These are phyloP conservation scores for Alosa sapidissima DNA, from an alignment of 2,797 vertebrate genomes.

Conservation along the genomic window DNA sequence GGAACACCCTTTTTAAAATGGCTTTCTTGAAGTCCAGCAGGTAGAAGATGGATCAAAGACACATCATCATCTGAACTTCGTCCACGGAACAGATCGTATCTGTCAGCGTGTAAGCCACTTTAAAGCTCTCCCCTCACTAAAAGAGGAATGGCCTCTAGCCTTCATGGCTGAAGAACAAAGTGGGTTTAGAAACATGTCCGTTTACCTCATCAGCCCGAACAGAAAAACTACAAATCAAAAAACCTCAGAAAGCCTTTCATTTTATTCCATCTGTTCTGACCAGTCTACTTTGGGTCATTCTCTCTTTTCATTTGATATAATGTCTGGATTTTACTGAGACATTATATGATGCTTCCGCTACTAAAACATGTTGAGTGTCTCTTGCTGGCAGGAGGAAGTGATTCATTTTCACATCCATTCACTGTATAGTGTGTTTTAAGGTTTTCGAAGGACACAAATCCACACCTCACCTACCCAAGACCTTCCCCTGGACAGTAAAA, in stretches of 20 bases:
- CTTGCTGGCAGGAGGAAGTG: not conserved
- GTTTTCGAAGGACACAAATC: not conserved
- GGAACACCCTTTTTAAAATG: not conserved
- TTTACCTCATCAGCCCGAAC: not conserved
- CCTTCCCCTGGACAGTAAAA: not conserved
- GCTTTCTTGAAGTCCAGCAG: slow-evolving; percentile 2
- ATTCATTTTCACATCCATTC: not conserved
- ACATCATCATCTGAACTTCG: not conserved
- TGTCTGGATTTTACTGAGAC: not conserved
- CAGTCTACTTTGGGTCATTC: not conserved
- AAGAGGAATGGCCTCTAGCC: not conserved
- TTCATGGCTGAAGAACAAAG: not conserved
- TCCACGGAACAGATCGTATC: slow-evolving; percentile 1
- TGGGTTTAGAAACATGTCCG: not conserved
- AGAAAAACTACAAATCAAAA: not conserved
- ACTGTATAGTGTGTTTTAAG: not conserved
- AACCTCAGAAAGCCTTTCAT: not conserved
- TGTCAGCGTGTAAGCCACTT: not conserved
- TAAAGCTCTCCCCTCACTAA: not conserved
- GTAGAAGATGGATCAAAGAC: not conserved
- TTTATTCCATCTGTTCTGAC: not conserved
- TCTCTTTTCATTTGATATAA: not conserved
- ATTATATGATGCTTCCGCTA: not conserved
- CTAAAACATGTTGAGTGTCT: not conserved
- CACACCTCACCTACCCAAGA: not conserved